Conservation (phyloP, 1,140 invertebrate genomes). For the Drosophila pallidifrons region DNA sequence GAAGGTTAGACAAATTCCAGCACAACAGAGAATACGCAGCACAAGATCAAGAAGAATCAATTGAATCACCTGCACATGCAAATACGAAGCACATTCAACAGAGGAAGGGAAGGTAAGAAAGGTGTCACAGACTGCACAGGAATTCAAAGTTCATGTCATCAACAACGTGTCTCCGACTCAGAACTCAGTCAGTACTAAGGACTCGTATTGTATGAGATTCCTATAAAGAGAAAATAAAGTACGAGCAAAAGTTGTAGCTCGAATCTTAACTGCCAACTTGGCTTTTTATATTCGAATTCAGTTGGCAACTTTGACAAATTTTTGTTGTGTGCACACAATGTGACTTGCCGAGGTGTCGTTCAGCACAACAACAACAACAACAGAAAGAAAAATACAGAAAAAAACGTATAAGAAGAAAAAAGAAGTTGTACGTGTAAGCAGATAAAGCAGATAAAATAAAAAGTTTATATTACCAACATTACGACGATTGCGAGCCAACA, state of each 20-base stretch:
- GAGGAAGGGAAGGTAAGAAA: slow-evolving; percentile 1
- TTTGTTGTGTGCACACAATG: slow-evolving; percentile 24
- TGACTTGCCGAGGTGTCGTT: slow-evolving; percentile 56
- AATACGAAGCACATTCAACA: not conserved
- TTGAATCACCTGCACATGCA: slow-evolving; percentile 31
- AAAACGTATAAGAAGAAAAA: not conserved
- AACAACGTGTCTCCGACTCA: not conserved
- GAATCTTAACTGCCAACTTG: slow-evolving; percentile 17
- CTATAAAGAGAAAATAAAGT: slow-evolving; percentile 18
- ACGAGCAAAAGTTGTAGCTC: slow-evolving; percentile 3
- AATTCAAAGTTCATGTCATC: slow-evolving; percentile 13
- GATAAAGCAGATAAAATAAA: slow-evolving; percentile 44
- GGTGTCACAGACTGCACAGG: slow-evolving; percentile 11
- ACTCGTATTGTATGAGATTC: slow-evolving; percentile 6
- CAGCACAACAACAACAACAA: not conserved
- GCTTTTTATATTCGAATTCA: slow-evolving; percentile 40
- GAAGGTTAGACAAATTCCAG: not conserved
- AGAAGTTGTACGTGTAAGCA: slow-evolving; percentile 16
- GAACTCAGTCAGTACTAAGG: not conserved
- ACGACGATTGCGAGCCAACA: slow-evolving; percentile 52
- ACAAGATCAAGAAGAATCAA: not conserved
- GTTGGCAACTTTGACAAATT: slow-evolving; percentile 64
- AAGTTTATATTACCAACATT: slow-evolving; percentile 77
- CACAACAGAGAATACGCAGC: not conserved
- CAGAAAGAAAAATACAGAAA: not conserved